Conservation (phyloP, 2,113 vertebrate genomes). For the Prochilodus magdalenae region DNA sequence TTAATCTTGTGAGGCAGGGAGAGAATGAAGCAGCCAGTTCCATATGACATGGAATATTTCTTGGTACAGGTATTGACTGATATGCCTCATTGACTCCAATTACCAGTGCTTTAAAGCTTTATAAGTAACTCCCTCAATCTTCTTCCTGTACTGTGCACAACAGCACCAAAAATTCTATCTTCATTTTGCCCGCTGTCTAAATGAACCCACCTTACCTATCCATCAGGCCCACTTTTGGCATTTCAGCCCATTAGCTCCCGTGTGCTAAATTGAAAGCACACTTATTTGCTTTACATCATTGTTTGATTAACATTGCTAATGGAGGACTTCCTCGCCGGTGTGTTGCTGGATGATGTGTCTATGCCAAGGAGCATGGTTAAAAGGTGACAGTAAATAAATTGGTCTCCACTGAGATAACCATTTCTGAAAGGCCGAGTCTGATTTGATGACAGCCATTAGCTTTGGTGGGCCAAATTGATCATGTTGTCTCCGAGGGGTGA, state of each 20-base stretch:
- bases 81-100: constrained; percentile 73
- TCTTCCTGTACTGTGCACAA: constrained; percentile 53
- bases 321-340: constrained; percentile 62
- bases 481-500: constrained; percentile 71
- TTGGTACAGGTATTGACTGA: constrained; percentile 71
- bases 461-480: constrained; percentile 74
- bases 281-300: constrained; percentile 59
- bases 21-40: constrained; percentile 63
- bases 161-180: constrained; percentile 52
- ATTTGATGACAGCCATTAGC: constrained; percentile 80
- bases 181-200: constrained; percentile 52
- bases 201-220: constrained; percentile 41
- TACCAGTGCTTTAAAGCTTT: constrained; percentile 68
- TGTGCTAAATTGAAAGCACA: constrained; percentile 62
- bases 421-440: constrained; percentile 72
- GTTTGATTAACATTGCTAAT: constrained; percentile 67
- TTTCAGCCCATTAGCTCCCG: constrained; percentile 55
- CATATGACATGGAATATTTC: constrained; percentile 59
- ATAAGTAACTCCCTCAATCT: constrained; percentile 69
- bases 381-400: constrained; percentile 79
- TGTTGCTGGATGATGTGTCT: constrained; percentile 66
- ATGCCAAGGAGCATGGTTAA: constrained; percentile 70
- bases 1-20: constrained; percentile 56
- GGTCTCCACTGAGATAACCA: constrained; percentile 69
- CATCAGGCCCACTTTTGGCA: constrained; percentile 51